phyloP scores from a whole-genome alignment of 2,888 invertebrate genomes.

The Petrolisthes cinctipes region DNA sequence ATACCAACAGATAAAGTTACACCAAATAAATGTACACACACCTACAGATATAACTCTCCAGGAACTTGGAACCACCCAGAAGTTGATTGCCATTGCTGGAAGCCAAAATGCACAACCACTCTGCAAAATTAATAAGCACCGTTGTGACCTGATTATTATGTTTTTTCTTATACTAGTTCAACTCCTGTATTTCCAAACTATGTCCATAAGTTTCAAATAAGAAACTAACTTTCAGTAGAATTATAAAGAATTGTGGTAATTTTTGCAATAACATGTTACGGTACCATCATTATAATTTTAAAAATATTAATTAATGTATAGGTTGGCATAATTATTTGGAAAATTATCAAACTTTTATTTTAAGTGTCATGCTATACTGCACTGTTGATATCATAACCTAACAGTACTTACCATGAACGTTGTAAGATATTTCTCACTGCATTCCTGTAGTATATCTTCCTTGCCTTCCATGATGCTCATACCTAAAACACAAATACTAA shows the following conservation, averaged over 20 bases:
- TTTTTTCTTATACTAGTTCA: no score
- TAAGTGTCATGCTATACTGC: no score
- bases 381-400: not conserved
- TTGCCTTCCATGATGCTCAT: slow-evolving; percentile 82
- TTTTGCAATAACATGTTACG: no score
- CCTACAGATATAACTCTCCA: slow-evolving; percentile 47
- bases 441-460: slow-evolving; percentile 79
- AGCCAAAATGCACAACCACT: slow-evolving; percentile 54
- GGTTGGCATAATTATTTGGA: no score
- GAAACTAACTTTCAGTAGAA: no score
- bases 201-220: no score
- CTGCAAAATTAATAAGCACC: slow-evolving; percentile 25
- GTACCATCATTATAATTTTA: no score
- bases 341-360: no score
- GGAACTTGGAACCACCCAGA: slow-evolving; percentile 46
- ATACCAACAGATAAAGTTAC: slow-evolving; percentile 58
- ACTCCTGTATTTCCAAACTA: no score
- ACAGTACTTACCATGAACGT: slow-evolving; percentile 73
- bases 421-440: slow-evolving; percentile 78
- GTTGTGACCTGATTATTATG: not conserved
- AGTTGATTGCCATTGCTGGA: slow-evolving; percentile 55
- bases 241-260: no score
- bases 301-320: no score
- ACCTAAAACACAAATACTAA: slow-evolving; percentile 71
- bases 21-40: slow-evolving; percentile 49